phyloP scores from a whole-genome alignment of 2,113 vertebrate genomes.

The Isurus oxyrinchus region DNA sequence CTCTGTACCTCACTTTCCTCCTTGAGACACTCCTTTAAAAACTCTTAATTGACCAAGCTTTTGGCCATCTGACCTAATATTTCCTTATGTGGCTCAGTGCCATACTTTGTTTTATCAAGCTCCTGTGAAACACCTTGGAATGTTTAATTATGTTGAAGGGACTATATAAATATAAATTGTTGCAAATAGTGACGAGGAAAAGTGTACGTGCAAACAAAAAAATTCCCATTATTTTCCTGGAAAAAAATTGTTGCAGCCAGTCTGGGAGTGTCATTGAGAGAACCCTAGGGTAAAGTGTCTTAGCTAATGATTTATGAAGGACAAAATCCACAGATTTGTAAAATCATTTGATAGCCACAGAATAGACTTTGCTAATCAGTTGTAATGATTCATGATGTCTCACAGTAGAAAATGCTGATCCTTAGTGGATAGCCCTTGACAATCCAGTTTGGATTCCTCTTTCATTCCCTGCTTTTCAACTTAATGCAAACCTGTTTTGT shows the following conservation, averaged over 20 bases:
- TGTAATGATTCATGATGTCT: neutral
- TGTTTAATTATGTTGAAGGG: too few species aligned
- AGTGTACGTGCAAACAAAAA: neutral
- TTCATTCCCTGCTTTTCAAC: neutral
- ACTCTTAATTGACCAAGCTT: too few species aligned
- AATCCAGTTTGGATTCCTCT: neutral
- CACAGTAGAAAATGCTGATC: conserved; percentile 17
- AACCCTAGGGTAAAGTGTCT: neutral
- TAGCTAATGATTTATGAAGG: conserved; percentile 11
- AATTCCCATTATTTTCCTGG: neutral
- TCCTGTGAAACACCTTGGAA: too few species aligned
- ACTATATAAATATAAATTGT: neutral
- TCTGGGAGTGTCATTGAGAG: neutral
- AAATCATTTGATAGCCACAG: conserved; percentile 11
- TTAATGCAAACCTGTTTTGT: neutral
- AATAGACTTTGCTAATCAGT: neutral
- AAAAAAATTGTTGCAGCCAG: neutral
- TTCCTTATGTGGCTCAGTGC: too few species aligned
- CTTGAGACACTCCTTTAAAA: too few species aligned
- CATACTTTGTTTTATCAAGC: too few species aligned
- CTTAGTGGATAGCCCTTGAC: neutral
- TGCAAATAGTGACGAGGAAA: neutral
- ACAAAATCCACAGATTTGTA: neutral
- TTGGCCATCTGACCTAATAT: too few species aligned
- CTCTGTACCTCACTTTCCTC: too few species aligned